Base-by-base conservation (phyloP, 2,888 invertebrate genomes). In the Vesta saturnalis region DNA sequence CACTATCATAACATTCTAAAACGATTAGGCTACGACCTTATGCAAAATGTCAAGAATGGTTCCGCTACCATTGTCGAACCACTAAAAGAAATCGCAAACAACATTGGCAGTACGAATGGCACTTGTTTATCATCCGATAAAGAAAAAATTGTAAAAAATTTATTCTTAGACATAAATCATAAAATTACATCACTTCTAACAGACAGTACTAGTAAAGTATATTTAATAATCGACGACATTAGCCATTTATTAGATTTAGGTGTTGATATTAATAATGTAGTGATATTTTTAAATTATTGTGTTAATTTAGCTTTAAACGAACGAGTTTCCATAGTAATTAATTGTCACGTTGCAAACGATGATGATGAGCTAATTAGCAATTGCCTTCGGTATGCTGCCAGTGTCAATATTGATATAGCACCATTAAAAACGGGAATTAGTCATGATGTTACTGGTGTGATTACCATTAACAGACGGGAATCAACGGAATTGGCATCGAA, bases 1-100 rank as follows among this genome's bases (percentile, higher is more conserved):
- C 93, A 94, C 79, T 94, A 92, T 77, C 90, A 92, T 68, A 91
- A 89, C 83, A 88, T 93, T 35, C 91, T 92, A 12, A 88, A 91
- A 78, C 90, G 91, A 77, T 85, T 93, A 78, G 92, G 92, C 58
- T 92, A 90, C 78, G 92, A 92, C 80, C 83, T 93, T 30, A 86
- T 87, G 35, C 82, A 86, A 59, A 83, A 86, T 66, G 80, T 85
- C 21, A 84, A 84, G 54, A 80, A 84, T 14, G 86, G 86, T 55
- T 83, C 83, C n/a, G 82, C 88, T 0, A 83, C 81, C 22, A 81
- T 87, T 1, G 83, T 90, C 19, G 89, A 90, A 76, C 86, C 87
- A 0, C 81, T 89, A 64, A 85, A 84, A 72, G 84, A 85, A 43
- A 81, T 87, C 60, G 83, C 83, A 0, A 79, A 83, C 4, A 82